Evolutionary conservation across 2,797 vertebrate genomes (phyloP).

Genomic region (Parauchenoglanis ngamensis): DNA sequence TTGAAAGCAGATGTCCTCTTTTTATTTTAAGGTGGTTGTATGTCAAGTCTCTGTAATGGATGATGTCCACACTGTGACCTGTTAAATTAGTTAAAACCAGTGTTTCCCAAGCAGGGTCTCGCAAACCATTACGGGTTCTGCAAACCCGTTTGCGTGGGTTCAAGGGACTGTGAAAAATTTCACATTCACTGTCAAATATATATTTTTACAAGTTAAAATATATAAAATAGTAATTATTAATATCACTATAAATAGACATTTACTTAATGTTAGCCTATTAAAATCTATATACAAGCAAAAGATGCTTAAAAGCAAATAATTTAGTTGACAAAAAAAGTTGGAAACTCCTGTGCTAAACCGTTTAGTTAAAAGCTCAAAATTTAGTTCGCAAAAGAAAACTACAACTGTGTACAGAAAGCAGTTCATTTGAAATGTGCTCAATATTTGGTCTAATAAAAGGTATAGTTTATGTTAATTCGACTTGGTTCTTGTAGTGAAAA

Average conservation of each 20-base stretch:
- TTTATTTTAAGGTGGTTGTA: not conserved
- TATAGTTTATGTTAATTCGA: not conserved
- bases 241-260: not conserved
- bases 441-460: not conserved
- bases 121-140: not conserved
- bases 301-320: not conserved
- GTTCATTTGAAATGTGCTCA: not conserved
- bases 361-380: not conserved
- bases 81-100: not conserved
- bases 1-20: not conserved
- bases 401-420: not conserved
- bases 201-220: not conserved
- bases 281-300: not conserved
- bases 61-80: not conserved
- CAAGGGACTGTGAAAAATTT: not conserved
- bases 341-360: not conserved
- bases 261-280: not conserved
- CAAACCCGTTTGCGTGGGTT: not conserved
- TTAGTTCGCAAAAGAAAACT: not conserved
- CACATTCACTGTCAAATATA: not conserved
- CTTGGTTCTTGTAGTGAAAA: not conserved
- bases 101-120: not conserved
- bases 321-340: not conserved
- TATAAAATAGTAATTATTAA: not conserved
- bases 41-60: not conserved